Percentiles rank a stretch among this genome's conserved stretches.
Conservation (phyloP, 2,888 invertebrate species). For the Rhimphoctona megacephalus region DNA sequence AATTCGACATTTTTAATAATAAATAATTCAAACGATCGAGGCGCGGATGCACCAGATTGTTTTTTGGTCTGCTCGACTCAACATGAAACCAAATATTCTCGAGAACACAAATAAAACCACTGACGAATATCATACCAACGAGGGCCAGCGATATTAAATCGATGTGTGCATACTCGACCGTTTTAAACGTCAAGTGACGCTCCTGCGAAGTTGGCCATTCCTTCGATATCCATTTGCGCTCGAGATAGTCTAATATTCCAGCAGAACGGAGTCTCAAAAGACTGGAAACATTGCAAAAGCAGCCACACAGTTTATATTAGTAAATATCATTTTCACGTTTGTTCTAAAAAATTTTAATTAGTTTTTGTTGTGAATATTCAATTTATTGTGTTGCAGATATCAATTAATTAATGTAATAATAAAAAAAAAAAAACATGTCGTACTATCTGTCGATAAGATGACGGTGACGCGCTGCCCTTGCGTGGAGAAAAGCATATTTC, state of each 20-base stretch:
- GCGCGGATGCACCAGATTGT: background rate
- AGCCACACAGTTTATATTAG: too few species aligned
- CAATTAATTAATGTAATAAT: background rate
- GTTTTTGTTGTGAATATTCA: too few species aligned
- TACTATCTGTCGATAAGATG: slow-evolving; percentile 79
- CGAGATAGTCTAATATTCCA: slow-evolving; percentile 83
- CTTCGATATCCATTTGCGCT: slow-evolving; percentile 81
- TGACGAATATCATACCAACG: slow-evolving; percentile 68
- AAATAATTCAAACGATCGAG: slow-evolving; percentile 6
- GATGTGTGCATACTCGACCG: slow-evolving; percentile 76
- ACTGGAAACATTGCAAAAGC: slow-evolving; percentile 75
- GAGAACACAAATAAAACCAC: slow-evolving; percentile 74
- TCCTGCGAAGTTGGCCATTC: slow-evolving; percentile 62
- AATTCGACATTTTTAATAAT: background rate
- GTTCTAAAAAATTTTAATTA: background rate
- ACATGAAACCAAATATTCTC: slow-evolving; percentile 74
- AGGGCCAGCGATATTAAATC: slow-evolving; percentile 69
- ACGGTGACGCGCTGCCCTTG: slow-evolving; percentile 75
- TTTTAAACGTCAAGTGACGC: slow-evolving; percentile 67
- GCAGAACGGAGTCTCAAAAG: slow-evolving; percentile 81
- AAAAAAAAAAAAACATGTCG: slow-evolving; percentile 65
- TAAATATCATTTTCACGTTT: background rate
- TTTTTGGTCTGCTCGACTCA: background rate
- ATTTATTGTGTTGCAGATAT: too few species aligned
- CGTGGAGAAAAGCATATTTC: slow-evolving; percentile 73